These are phyloP conservation scores for Phalloptychus januarius DNA, from an alignment of 2,797 vertebrate species.

Conservation along the genomic window DNA sequence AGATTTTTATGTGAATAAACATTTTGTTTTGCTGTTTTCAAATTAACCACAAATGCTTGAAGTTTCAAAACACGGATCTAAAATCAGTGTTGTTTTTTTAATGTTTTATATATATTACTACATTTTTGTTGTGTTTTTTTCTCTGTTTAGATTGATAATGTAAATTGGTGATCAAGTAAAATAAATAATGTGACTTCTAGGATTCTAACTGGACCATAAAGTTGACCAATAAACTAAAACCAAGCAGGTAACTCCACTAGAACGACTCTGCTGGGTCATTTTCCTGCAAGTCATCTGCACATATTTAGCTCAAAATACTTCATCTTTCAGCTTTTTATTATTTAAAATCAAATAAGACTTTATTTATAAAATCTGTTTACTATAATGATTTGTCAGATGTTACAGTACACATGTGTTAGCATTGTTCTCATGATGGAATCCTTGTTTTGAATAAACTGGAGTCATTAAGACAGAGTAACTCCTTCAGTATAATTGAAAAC, in stretches of 20 bases:
- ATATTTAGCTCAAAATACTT: not conserved
- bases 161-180: not conserved
- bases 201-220: not conserved
- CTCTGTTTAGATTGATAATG: not conserved
- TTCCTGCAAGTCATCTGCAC: not conserved
- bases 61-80: not conserved
- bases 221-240: not conserved
- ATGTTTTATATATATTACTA: not conserved
- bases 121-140: not conserved
- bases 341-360: not conserved
- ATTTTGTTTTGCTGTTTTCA: not conserved
- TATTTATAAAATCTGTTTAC: not conserved
- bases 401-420: not conserved
- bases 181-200: not conserved
- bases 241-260: not conserved
- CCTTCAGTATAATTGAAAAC: slow-evolving; percentile 53
- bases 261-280: not conserved
- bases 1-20: not conserved
- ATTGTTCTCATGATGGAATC: slow-evolving; percentile 26
- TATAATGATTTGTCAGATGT: not conserved
- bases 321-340: not conserved
- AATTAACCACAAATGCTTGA: not conserved
- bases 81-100: not conserved
- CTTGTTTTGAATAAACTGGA: slow-evolving; percentile 36
- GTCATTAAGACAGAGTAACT: slow-evolving; percentile 53